These are phyloP conservation scores for Stenodema calcarata DNA, from an alignment of 2,888 invertebrate species.

Conservation along the genomic window DNA sequence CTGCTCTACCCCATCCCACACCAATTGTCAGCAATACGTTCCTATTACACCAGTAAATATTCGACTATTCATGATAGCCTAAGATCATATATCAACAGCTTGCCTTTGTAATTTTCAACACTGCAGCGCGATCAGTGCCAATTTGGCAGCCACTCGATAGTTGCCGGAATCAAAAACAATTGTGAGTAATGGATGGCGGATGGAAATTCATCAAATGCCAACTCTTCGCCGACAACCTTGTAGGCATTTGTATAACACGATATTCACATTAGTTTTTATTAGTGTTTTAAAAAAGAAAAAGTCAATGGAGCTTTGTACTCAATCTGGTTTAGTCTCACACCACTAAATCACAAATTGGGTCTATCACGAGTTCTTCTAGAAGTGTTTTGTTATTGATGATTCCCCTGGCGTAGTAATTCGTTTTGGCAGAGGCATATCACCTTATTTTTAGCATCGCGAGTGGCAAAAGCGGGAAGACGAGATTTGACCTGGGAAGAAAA, in stretches of 20 bases:
- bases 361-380: not conserved
- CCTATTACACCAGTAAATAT: too few species aligned
- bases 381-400: not conserved
- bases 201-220: not conserved
- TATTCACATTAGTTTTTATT: not conserved
- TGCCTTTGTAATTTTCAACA: not conserved
- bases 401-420: not conserved
- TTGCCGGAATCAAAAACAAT: not conserved
- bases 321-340: not conserved
- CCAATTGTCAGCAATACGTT: too few species aligned
- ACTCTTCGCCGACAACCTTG: not conserved
- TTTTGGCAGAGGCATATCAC: not conserved
- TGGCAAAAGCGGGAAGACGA: not conserved
- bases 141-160: not conserved
- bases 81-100: too few species aligned
- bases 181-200: not conserved
- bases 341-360: not conserved
- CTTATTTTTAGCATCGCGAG: not conserved
- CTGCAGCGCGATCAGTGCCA: not conserved
- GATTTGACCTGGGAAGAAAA: not conserved
- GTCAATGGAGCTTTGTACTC: not conserved
- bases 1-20: too few species aligned
- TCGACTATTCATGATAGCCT: too few species aligned
- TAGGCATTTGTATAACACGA: not conserved
- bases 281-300: not conserved